Evolutionary conservation across 1,140 invertebrate genomes (phyloP), one percentile per base, ranked within the genome.

Genomic region (Artemia franciscana): DNA sequence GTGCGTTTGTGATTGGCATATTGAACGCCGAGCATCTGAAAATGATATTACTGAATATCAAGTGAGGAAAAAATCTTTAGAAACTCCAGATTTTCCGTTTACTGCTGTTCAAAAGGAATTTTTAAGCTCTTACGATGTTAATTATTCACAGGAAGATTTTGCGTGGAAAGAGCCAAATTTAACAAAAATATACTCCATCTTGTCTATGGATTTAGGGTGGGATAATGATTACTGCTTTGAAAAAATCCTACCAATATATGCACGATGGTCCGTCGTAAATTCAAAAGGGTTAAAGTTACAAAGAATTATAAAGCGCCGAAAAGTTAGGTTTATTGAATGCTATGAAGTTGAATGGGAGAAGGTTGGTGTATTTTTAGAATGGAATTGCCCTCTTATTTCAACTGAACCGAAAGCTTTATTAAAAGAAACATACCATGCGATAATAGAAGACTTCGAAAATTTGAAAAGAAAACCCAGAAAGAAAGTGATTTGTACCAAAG

Each of bases 1-100:
- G 24, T 63, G 56, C 26, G 26, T 5, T 27, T 59, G 59, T 30
- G 60, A 60, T 25, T 64, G 60, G 58, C 64, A 63, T 56, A 57
- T 57, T 3, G 63, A 26, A 61, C 51, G 12, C 21, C 39, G 39
- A 15, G 39, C 39, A 3, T 51, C 21, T 51, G 21, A 18, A 15
- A 18, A 51, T 18, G 12, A 1, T 12, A 15, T 15, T 51, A 15
- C 21, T 12, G 39, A 51, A 51, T 12, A 51, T 12, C 39, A 51
- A 18, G 39, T 51, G 39, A 51, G 21, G 21, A 12, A 51, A 3
- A 51, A 51, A 51, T 12, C 39, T 12, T 12, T 51, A 15, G 21
- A 51, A 51, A 51, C 39, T 15, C 39, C 3, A 12, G 39, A 18
- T 51, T 51, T 51, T 18, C 39, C 39, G 21, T 51, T 51, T 51